Percentiles rank a stretch among this genome's conserved stretches.
These are phyloP conservation scores for Acanthurus tractus DNA, from an alignment of 2,797 vertebrate genomes.

Conservation along the genomic window DNA sequence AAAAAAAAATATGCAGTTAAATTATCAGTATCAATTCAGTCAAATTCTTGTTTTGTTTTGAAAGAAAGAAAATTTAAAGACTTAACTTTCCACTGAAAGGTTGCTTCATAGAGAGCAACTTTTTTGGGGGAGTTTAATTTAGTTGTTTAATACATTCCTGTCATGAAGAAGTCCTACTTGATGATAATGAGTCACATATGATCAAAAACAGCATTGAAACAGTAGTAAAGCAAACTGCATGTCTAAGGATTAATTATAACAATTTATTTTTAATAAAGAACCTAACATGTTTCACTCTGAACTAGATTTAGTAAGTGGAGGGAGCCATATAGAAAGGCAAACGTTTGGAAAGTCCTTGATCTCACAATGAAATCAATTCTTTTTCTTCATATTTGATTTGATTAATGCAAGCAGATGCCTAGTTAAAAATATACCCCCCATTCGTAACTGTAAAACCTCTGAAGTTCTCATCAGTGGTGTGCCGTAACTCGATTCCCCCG, in stretches of 20 bases:
- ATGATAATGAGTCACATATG: background rate
- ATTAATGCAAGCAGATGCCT: constrained; percentile 47
- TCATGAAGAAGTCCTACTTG: too few species aligned
- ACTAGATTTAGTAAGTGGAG: constrained; percentile 9
- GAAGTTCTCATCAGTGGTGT: constrained; percentile 73
- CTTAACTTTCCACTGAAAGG: background rate
- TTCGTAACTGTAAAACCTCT: constrained; percentile 75
- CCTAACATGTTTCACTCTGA: constrained; percentile 2
- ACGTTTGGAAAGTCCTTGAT: constrained; percentile 9
- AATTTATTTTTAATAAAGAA: background rate
- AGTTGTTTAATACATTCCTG: background rate
- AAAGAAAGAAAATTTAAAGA: background rate
- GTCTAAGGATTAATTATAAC: background rate
- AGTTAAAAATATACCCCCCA: constrained; percentile 62
- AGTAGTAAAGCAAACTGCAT: background rate
- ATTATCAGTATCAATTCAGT: background rate
- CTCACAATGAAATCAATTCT: constrained; percentile 29
- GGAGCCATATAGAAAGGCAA: constrained; percentile 18
- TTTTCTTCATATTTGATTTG: constrained; percentile 45
- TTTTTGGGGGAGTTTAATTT: background rate
- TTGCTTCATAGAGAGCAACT: background rate
- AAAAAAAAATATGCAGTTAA: background rate
- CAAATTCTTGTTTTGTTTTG: background rate
- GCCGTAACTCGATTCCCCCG: constrained; percentile 82
- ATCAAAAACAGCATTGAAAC: background rate